Evolutionary conservation across 2,888 invertebrate species (phyloP).

Genomic region (Rhagium mordax): DNA sequence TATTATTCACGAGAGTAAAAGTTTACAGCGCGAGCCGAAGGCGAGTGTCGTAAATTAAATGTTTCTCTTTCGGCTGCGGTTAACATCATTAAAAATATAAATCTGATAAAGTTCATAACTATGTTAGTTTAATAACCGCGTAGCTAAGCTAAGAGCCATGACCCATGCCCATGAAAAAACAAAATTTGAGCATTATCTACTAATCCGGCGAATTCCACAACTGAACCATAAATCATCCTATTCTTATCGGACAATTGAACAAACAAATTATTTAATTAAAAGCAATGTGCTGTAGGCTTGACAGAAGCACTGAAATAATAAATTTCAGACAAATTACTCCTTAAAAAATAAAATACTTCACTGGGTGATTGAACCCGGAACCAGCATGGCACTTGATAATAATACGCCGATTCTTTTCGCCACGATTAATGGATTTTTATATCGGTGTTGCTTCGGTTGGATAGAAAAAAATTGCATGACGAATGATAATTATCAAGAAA

Average conservation of each 20-base stretch:
- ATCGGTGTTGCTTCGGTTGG: neutral
- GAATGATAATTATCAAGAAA: neutral
- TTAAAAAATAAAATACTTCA: neutral
- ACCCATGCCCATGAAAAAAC: too few species aligned
- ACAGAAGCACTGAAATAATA: neutral
- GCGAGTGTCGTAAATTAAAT: too few species aligned
- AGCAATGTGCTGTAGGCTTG: neutral
- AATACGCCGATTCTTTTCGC: neutral
- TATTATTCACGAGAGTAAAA: too few species aligned
- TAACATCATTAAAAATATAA: too few species aligned
- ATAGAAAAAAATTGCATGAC: neutral
- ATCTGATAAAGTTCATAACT: too few species aligned
- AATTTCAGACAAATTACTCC: neutral
- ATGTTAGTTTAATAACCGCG: too few species aligned
- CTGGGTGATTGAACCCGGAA: neutral
- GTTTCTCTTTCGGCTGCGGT: too few species aligned
- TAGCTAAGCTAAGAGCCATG: too few species aligned
- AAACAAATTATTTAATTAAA: neutral
- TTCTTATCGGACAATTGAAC: neutral
- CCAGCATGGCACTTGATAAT: neutral
- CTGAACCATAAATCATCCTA: neutral
- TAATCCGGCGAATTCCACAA: neutral
- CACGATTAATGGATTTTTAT: neutral
- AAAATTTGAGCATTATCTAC: too few species aligned
- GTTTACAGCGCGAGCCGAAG: too few species aligned